Conservation (phyloP, 1,140 invertebrate genomes). For the Calephelis virginiensis region DNA sequence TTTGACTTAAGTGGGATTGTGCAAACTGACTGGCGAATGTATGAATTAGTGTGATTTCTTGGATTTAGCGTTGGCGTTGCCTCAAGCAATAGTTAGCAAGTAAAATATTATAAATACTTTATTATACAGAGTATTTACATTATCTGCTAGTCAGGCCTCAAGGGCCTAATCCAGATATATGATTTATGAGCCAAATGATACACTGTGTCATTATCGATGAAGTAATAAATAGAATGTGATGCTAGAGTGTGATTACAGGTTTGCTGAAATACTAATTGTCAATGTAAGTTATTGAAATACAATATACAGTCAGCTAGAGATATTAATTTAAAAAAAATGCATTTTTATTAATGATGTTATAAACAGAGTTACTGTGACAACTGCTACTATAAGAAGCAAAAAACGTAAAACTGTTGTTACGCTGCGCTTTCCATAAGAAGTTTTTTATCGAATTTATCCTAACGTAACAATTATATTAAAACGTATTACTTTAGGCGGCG, state of each 20-base stretch:
- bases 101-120: conserved; percentile 7
- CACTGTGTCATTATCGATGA: conserved; percentile 29
- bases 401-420: too few species aligned
- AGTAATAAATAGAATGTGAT: conserved; percentile 32
- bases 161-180: conserved; percentile 21
- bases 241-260: conserved; percentile 30
- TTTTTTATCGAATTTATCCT: too few species aligned
- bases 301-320: neutral
- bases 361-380: too few species aligned
- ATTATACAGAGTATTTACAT: conserved; percentile 5
- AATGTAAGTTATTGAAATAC: conserved; percentile 10
- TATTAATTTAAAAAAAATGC: neutral
- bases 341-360: too few species aligned
- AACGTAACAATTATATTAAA: too few species aligned
- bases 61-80: conserved; percentile 8
- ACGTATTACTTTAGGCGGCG: too few species aligned
- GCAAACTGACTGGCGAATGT: too few species aligned
- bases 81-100: conserved; percentile 6
- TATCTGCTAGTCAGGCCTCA: conserved; percentile 10
- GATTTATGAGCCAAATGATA: conserved; percentile 32
- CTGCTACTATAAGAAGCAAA: too few species aligned
- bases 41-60: conserved; percentile 3
- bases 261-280: conserved; percentile 30
- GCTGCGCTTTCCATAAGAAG: too few species aligned
- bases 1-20: too few species aligned